Base-by-base conservation (phyloP, 2,797 vertebrate genomes). In the Oreonectes daqikongensis region DNA sequence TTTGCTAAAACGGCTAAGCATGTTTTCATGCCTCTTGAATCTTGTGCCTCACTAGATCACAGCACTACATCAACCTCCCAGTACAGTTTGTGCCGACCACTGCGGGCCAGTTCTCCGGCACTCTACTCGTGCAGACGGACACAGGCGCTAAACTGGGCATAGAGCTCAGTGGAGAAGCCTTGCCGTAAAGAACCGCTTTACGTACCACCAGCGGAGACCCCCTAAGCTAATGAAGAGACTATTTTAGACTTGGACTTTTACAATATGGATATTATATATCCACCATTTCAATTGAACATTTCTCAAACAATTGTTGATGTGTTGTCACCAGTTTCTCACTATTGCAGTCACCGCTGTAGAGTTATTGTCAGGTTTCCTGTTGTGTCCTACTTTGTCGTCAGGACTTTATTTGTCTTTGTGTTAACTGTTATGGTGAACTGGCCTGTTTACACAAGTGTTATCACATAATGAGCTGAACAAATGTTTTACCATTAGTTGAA, bases 11-110 rank as follows among this genome's bases (percentile, higher is more conserved):
- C 30, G 3, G 4, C 30, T 30, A 30, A 30, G 35, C 35, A 35
- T 32, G 20, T 7, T 1, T 26, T 53, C 1, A 24, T 46, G 38
- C n/a, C 32, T 17, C 30, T 81, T 59, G 32, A 28, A 77, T 22
- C 11, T 52, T 80, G 77, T 14, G 77, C 52, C 85, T 78, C 83
- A 81, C 2, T 86, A 99, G 97, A 85, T 92, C 95, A 5, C 94
- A 93, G 79, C 96, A 98, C 87, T 99, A 96, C 83, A 95, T 98
- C 91, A 96, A 97, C 76, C 93, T 99, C 30, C 97, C 97, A 0
- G 94, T 99, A 88, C 95, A 95, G 84, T 99, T 98, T 93, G 95
- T 89, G 85, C 96, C 97, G 22, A 88, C 79, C 15, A 44, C 87
- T 6, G 83, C 85, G 50, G 97, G 97, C 86, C 84, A 67, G 71